Base-by-base conservation (phyloP, 1,140 invertebrate species). In the Drosophila busckii region DNA sequence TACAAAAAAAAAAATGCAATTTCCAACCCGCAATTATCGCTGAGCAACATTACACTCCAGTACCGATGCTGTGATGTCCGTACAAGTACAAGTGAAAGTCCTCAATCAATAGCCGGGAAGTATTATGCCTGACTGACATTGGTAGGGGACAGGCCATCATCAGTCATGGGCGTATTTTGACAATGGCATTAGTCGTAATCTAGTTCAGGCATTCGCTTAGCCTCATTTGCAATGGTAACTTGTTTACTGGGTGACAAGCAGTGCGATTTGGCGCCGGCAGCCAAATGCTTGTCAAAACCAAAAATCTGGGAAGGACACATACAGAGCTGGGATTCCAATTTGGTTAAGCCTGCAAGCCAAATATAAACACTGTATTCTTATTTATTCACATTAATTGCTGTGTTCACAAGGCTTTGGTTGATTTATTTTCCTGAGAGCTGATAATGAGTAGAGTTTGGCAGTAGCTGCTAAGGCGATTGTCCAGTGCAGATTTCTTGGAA, bases 81-180 rank as follows among this genome's bases (percentile, higher is more conserved):
- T n/a, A n/a, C n/a, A n/a, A n/a, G n/a, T n/a, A n/a, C n/a, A n/a
- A n/a, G n/a, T n/a, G n/a, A n/a, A n/a, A n/a, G n/a, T n/a, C 35
- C 41, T 26, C 45, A 48, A 75, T 78, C 73, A 78, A 71, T 78
- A 52, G 53, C 44, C 38, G 25, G 22, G 56, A 80, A 78, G 68
- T 80, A 82, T 80, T 54, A 52, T 60, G 50, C 17, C 23, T 13
- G n/a, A 4, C n/a, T 37, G 53, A 23, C 12, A n/a, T 20, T 1
- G 35, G 26, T 35, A 8, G 38, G 38, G 40, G n/a, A 10, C 17
- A 40, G 53, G 62, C 49, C 32, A 68, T 68, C 75, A 78, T 78
- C 73, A 73, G 68, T 78, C 75, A 73, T 68, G 68, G 75, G 46
- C 68, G 73, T 73, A 73, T 80, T 80, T 80, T 60, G 73, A 78